Evolutionary conservation across 2,888 invertebrate species (phyloP), one percentile per base, ranked within the genome.

Genomic region (Sthenelais limicola): DNA sequence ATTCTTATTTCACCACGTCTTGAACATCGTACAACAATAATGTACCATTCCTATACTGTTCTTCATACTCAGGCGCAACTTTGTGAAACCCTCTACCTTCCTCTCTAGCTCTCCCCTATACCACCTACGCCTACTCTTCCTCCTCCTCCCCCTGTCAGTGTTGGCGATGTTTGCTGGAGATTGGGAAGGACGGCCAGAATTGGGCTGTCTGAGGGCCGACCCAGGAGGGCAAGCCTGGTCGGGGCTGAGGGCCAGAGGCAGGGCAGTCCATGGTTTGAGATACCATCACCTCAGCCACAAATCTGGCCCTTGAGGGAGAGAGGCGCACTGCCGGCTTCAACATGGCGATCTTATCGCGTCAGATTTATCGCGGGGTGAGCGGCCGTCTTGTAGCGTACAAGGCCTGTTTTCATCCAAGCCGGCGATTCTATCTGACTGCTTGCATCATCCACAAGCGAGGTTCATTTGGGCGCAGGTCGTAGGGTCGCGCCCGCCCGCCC

Each of bases 71-170:
- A n/a, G n/a, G n/a, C n/a, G n/a, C n/a, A n/a, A n/a, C n/a, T n/a
- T n/a, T n/a, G n/a, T n/a, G n/a, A n/a, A n/a, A n/a, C n/a, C n/a
- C n/a, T n/a, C n/a, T n/a, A n/a, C n/a, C n/a, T n/a, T n/a, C n/a
- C n/a, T n/a, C n/a, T n/a, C n/a, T n/a, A n/a, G n/a, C n/a, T n/a
- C n/a, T n/a, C n/a, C n/a, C n/a, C n/a, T n/a, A n/a, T n/a, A n/a
- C n/a, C n/a, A n/a, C n/a, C n/a, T n/a, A n/a, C n/a, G n/a, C n/a
- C n/a, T n/a, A n/a, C n/a, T n/a, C n/a, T n/a, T n/a, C n/a, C n/a
- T n/a, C n/a, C n/a, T n/a, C n/a, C n/a, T n/a, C 38, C 62, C n/a
- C 3, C 62, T 62, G 62, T 62, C 62, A 62, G 62, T 62, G 62
- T 62, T 35, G 35, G 24, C 62, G 62, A 62, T 62, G 35, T 43